Conservation (phyloP, 1,140 invertebrate genomes). For the Hylaeus volcanicus region DNA sequence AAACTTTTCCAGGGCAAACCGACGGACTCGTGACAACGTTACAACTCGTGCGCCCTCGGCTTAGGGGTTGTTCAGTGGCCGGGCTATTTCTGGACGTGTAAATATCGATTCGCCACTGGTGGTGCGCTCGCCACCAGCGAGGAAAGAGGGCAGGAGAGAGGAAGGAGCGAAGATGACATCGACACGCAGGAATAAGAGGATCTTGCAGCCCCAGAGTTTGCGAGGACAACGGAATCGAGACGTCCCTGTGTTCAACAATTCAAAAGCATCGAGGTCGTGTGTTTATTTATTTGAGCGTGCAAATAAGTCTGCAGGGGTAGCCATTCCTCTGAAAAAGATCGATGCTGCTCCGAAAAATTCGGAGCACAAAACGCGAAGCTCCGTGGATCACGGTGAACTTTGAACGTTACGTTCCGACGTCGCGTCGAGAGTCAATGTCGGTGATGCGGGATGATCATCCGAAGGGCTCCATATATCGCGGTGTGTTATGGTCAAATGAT, state of each 20-base stretch:
- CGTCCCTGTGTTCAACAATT: no score
- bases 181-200: constrained; percentile 8
- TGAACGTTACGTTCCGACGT: neutral
- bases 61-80: constrained; percentile 50
- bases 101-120: constrained; percentile 70
- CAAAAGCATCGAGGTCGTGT: no score
- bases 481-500: constrained; percentile 11
- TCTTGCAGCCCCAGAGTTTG: neutral
- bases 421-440: constrained; percentile 7
- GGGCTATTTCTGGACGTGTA: constrained; percentile 74
- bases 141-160: neutral
- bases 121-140: constrained; percentile 34
- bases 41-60: constrained; percentile 44
- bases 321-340: neutral
- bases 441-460: constrained; percentile 38
- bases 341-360: neutral
- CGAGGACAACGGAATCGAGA: neutral
- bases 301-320: no score
- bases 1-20: constrained; percentile 37
- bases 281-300: no score
- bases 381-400: constrained; percentile 11
- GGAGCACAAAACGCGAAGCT: neutral
- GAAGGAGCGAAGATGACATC: constrained; percentile 21
- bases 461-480: constrained; percentile 10
- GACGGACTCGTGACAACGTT: constrained; percentile 35